Evolutionary conservation across 1,140 invertebrate genomes (phyloP).

Genomic region (Cryptotermes secundus): DNA sequence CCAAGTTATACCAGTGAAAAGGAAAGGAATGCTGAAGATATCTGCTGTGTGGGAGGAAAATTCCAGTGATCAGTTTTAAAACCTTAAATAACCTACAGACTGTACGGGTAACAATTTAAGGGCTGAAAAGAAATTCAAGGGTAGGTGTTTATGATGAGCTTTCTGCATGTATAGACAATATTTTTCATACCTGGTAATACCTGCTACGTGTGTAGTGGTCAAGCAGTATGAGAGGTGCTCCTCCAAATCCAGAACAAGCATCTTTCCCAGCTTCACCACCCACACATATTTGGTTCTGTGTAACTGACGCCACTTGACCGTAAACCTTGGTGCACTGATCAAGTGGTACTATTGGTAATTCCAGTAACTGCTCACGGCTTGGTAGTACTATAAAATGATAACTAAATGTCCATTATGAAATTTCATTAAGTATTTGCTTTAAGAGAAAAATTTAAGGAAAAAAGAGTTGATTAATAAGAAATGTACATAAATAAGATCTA

Average conservation of each 20-base stretch:
- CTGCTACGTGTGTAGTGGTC: conserved; percentile 34
- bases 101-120: too few relatives aligned
- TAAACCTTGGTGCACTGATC: conserved; percentile 56
- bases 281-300: conserved; percentile 61
- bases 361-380: conserved; percentile 50
- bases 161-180: neutral
- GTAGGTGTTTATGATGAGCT: neutral
- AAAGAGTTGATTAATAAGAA: too few relatives aligned
- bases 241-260: conserved; percentile 69
- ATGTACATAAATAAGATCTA: too few relatives aligned
- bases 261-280: conserved; percentile 64
- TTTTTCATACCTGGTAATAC: conserved; percentile 57
- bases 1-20: too few relatives aligned
- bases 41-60: neutral
- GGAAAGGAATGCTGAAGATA: too few relatives aligned
- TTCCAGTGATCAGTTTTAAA: neutral
- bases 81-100: neutral
- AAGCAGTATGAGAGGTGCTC: conserved; percentile 61
- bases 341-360: conserved; percentile 55
- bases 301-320: conserved; percentile 54
- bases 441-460: too few relatives aligned
- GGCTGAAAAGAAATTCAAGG: neutral
- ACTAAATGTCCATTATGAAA: too few relatives aligned
- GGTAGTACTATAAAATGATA: conserved; percentile 34
- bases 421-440: too few relatives aligned